Conservation (phyloP, 2,888 invertebrate genomes). For the Tenthredo mesomela region DNA sequence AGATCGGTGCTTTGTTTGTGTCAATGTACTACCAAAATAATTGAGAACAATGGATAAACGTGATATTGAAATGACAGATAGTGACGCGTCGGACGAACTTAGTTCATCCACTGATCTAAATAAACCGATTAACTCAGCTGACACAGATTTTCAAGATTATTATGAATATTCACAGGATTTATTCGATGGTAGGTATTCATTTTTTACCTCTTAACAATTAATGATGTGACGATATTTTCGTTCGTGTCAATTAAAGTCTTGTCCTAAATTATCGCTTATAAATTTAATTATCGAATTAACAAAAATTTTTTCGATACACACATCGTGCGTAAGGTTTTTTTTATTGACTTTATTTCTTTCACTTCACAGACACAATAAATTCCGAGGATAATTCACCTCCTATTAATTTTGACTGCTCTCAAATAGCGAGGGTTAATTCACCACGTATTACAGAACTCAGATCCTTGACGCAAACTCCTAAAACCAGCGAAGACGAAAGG, state of each 20-base stretch:
- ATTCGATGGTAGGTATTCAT: conserved; percentile 11
- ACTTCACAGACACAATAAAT: neutral
- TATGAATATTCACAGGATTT: conserved; percentile 24
- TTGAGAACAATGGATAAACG: conserved; percentile 15
- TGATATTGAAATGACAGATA: neutral
- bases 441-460: neutral
- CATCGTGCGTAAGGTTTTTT: no score
- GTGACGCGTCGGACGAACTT: neutral
- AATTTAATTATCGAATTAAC: neutral
- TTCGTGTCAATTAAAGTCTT: neutral
- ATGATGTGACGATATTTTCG: neutral
- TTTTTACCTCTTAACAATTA: neutral
- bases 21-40: neutral
- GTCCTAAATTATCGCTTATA: neutral
- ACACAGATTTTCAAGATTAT: neutral
- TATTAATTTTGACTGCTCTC: neutral
- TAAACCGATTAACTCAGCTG: neutral
- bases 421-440: conserved; percentile 4
- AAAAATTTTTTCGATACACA: neutral
- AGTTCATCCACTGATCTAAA: neutral
- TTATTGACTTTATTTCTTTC: neutral
- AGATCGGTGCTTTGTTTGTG: neutral
- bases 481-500: neutral
- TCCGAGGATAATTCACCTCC: neutral
- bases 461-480: neutral